Evolutionary conservation across 2,113 vertebrate species (phyloP).

Genomic region (Accipiter cooperii): DNA sequence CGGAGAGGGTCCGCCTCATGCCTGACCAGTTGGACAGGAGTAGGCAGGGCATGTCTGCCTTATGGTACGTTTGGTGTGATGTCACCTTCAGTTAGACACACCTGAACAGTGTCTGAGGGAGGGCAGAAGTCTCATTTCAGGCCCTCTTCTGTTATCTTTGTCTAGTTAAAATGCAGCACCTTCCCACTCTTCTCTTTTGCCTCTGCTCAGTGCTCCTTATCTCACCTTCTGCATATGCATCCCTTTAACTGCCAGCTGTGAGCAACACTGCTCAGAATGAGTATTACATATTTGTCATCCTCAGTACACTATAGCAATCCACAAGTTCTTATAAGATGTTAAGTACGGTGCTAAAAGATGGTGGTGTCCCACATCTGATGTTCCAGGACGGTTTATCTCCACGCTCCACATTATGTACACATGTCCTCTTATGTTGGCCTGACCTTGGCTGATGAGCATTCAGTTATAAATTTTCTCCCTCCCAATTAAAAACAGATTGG

Average conservation of each 20-base stretch:
- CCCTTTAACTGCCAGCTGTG: background rate
- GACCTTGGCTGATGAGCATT: background rate
- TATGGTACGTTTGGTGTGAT: background rate
- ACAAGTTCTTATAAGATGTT: background rate
- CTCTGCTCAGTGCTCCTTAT: background rate
- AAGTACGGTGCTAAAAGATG: background rate
- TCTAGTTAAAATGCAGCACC: background rate
- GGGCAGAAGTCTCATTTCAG: background rate
- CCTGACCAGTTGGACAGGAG: background rate
- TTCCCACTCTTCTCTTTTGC: background rate
- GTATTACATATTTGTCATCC: background rate
- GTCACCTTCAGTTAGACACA: background rate
- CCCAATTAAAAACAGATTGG: background rate
- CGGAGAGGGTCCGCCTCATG: background rate
- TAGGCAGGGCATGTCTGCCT: background rate
- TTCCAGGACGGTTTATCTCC: background rate
- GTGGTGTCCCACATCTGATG: background rate
- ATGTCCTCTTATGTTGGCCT: background rate
- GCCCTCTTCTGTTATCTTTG: background rate
- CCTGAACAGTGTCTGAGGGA: background rate
- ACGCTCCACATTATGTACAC: background rate
- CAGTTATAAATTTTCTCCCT: background rate
- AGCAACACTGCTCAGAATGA: background rate
- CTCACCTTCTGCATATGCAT: background rate
- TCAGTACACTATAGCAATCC: background rate